These are phyloP conservation scores for Poeciliopsis occidentalis DNA, from an alignment of 2,113 vertebrate species.

Conservation along the genomic window DNA sequence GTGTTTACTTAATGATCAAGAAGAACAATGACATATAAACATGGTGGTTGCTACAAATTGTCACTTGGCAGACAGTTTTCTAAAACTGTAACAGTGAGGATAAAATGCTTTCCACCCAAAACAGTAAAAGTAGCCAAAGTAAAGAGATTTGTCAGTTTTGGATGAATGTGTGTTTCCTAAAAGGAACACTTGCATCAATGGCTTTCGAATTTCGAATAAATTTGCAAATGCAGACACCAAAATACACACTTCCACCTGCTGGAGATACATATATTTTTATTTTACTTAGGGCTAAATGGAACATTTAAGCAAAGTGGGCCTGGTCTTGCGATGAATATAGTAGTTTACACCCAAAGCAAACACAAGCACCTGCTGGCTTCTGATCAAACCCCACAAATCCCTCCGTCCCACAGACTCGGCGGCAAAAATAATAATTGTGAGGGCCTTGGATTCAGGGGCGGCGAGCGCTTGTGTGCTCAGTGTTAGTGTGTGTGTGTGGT, in stretches of 20 bases:
- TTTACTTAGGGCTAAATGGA: neutral
- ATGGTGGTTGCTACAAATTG: neutral
- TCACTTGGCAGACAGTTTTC: neutral
- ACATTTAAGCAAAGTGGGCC: neutral
- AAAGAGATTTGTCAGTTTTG: neutral
- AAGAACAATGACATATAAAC: too few species aligned
- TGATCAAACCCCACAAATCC: constrained; percentile 49
- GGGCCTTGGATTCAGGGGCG: constrained; percentile 26
- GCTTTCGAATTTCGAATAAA: neutral
- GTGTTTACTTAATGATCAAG: too few species aligned
- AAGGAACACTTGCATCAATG: neutral
- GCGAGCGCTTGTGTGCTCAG: constrained; percentile 17
- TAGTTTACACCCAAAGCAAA: constrained; percentile 35
- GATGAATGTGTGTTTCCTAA: neutral
- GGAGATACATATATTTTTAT: neutral
- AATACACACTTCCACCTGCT: too few species aligned
- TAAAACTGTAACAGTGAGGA: neutral
- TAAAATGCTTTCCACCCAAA: neutral
- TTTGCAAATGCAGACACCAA: neutral
- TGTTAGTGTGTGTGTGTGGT: constrained; percentile 8
- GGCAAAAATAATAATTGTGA: constrained; percentile 62
- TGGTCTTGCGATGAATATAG: neutral
- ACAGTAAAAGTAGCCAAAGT: neutral
- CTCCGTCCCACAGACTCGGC: constrained; percentile 43
- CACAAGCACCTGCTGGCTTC: constrained; percentile 63